A percentile compares a stretch with the other conserved stretches of the same genome.
phyloP scores from a whole-genome alignment of 1,140 invertebrate genomes.

The Drosophila pseudoobscura region DNA sequence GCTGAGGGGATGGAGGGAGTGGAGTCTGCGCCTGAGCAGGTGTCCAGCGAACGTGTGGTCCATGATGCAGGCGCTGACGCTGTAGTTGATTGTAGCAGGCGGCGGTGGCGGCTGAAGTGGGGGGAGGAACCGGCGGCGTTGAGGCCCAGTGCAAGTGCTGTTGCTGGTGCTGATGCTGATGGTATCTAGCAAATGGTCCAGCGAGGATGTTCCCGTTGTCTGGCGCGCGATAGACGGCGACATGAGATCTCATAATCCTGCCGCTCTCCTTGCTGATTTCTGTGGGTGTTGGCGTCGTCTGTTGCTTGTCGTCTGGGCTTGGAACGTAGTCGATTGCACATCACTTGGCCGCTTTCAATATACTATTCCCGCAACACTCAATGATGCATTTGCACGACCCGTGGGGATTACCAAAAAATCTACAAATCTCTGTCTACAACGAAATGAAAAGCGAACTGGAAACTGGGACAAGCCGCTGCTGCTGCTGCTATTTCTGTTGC shows the following conservation, averaged over 20 bases:
- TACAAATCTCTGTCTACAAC: constrained; percentile 18
- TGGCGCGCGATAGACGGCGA: constrained; percentile 71
- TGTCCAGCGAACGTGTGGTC: constrained; percentile 9
- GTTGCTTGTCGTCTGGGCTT: constrained; percentile 29
- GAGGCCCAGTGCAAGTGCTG: constrained; percentile 7
- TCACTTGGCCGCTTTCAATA: constrained; percentile 68
- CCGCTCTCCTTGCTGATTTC: constrained; percentile 35
- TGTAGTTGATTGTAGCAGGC: constrained; percentile 34
- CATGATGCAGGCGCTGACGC: constrained; percentile 44
- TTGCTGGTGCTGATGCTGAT: constrained; percentile 15
- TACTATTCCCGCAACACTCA: constrained; percentile 51
- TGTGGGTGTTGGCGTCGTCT: constrained; percentile 23
- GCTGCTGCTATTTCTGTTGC: not conserved
- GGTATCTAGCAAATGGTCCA: constrained; percentile 58
- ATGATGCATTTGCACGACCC: constrained; percentile 53
- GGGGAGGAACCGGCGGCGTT: constrained; percentile 3
- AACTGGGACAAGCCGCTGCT: constrained; percentile 67
- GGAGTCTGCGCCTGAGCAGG: constrained; percentile 17
- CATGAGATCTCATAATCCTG: constrained; percentile 81
- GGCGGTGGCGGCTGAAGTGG: not conserved
- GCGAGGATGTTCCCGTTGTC: constrained; percentile 41
- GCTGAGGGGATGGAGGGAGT: not conserved
- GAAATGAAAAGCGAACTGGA: constrained; percentile 76
- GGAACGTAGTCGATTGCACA: constrained; percentile 57
- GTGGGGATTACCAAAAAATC: constrained; percentile 37